Base-by-base conservation (phyloP, 2,888 invertebrate species). In the Scaptomyza parva region DNA sequence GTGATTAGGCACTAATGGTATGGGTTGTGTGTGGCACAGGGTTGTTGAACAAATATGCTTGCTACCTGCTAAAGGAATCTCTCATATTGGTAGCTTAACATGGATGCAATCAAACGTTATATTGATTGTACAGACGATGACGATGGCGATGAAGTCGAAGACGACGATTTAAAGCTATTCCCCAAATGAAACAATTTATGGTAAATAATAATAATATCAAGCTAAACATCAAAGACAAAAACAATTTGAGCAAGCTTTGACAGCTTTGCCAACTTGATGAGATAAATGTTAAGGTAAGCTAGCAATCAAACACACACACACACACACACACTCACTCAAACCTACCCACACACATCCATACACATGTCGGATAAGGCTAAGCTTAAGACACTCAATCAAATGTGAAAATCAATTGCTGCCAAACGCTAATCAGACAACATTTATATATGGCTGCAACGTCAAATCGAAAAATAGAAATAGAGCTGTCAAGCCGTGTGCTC, bases 311-410 rank as follows among this genome's bases (percentile, higher is more conserved):
- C 18, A 62, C 40, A 50, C 22, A 28, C 35, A 30, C 40, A 28
- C 2, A 28, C 40, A 50, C 22, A 28, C 35, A 30, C 40, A 28
- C 2, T 9, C n/a, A n/a, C n/a, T n/a, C n/a, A n/a, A n/a, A n/a
- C n/a, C n/a, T n/a, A n/a, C 44, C 22, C 43, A 26, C 48, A 22
- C 51, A 39, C 51, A 28, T 28, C 17, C 44, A 45, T 40, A 43
- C n/a, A n/a, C n/a, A n/a, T n/a, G 11, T 30, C 53, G 53, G 45
- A 54, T 55, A 52, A 63, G 41, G 53, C 39, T 39, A 41, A 60
- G 72, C 76, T 75, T 76, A 76, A 76, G 74, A 76, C 72, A 75
- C 65, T 76, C 76, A 73, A 70, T 76, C 76, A 70, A 76, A 73
- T 60, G 69, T 44, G 26, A 65, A 70, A 76, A 76, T 76, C 76